Base-by-base conservation (phyloP, 2,113 vertebrate species). In the Ursus arctos region DNA sequence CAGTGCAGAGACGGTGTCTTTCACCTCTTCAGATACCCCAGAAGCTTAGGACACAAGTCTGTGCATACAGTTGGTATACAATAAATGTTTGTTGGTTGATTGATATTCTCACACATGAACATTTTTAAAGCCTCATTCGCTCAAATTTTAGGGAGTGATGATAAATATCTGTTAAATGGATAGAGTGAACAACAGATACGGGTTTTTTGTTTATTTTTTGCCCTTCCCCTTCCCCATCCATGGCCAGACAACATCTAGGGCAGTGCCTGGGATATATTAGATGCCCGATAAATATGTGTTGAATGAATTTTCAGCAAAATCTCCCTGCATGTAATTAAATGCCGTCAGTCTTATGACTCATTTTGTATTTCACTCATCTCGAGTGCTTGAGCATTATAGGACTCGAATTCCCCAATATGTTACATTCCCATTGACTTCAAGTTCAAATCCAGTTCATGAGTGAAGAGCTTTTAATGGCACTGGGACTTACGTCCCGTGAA, bases 391-490 rank as follows among this genome's bases (percentile, higher is more conserved):
- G 43, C 36, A 77, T 93, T 91, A 86, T 85, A 81, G 65, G 72
- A 55, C 11, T 94, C n/a, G 15, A 71, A 36, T 82, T 85, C 43
- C 18, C 33, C 51, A 92, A 85, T 91, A 51, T 69, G 51, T 90
- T 77, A 91, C 53, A 10, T 76, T 96, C 28, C 31, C n/a, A 4
- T 65, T 93, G 15, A 91, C 53, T 83, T 94, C 26, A 85, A 91
- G 33, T 95, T 96, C 91, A 97, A 81, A 84, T 91, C 15, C 16
- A 95, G 31, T n/a, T 76, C 81, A 28, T 72, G 59, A 96, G 59
- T 59, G n/a, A 83, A 88, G 0, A 57, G 71, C n/a, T 96, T 89
- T 96, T 81, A 91, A 88, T 88, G 51, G 14, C 47, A 59, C 24
- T 71, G 24, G 19, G 40, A 83, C 77, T 90, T 95, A 88, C 88